Conservation (phyloP, 2,888 invertebrate genomes). For the Caenorhabditis panamensis region DNA sequence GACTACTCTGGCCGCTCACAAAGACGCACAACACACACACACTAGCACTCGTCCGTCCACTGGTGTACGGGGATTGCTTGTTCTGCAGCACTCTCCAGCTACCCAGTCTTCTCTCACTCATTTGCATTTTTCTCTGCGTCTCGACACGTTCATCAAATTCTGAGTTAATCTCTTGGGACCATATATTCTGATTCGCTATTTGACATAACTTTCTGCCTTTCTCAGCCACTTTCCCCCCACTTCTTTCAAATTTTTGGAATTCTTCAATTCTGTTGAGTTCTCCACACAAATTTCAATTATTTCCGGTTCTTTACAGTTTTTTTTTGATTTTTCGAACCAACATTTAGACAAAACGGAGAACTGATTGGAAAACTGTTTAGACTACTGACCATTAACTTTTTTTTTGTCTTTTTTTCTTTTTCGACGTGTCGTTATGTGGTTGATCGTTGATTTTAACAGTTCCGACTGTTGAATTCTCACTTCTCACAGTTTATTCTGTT, state of each 20-base stretch:
- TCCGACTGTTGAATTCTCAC: background rate
- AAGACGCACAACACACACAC: conserved; percentile 50
- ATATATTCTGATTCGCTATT: conserved; percentile 59
- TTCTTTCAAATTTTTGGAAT: conserved; percentile 31
- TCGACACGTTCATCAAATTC: conserved; percentile 43
- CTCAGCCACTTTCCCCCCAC: conserved; percentile 13
- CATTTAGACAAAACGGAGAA: background rate
- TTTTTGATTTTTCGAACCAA: background rate
- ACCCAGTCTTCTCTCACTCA: background rate
- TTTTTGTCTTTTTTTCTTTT: conserved; percentile 8
- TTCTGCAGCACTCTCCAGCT: conserved; percentile 36
- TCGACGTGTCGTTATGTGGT: conserved; percentile 11
- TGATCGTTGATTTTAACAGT: background rate
- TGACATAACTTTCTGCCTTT: conserved; percentile 44
- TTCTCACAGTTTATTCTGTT: conserved; percentile 3
- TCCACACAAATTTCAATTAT: conserved; percentile 18
- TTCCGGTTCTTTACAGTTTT: conserved; percentile 1
- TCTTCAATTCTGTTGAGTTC: conserved; percentile 17
- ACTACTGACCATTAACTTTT: background rate
- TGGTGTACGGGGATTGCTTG: conserved; percentile 49
- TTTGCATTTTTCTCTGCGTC: conserved; percentile 47
- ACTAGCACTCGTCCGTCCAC: conserved; percentile 35
- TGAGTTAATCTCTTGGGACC: conserved; percentile 56
- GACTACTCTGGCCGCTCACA: conserved; percentile 51
- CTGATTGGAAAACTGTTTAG: background rate